These are phyloP conservation scores for Hemitrygon akajei DNA, from an alignment of 2,797 vertebrate genomes.

Conservation along the genomic window DNA sequence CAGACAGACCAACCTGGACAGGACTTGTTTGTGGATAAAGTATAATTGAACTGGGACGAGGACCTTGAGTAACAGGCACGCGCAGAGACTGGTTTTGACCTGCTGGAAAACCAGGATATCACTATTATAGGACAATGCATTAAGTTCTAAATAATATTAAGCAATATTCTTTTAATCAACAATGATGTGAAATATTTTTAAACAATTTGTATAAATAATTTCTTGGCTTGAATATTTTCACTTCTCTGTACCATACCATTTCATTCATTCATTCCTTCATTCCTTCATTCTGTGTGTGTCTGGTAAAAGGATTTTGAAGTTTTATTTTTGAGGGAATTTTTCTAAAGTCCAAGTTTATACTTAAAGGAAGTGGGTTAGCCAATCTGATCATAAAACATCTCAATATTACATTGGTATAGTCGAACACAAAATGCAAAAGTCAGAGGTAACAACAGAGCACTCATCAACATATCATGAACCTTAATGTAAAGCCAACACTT, in stretches of 20 bases:
- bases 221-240: background rate
- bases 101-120: conserved; percentile 42
- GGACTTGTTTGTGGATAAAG: conserved; percentile 55
- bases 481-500: background rate
- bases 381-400: background rate
- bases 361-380: background rate
- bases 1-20: conserved; percentile 48
- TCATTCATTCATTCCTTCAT: background rate
- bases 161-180: background rate
- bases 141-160: background rate
- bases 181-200: background rate
- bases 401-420: background rate
- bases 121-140: background rate
- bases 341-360: background rate
- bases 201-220: background rate
- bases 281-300: no score
- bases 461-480: background rate
- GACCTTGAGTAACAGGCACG: conserved; percentile 50
- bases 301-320: no score
- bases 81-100: conserved; percentile 52
- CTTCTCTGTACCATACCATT: background rate
- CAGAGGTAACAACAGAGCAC: background rate
- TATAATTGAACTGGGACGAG: conserved; percentile 50
- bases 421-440: background rate
- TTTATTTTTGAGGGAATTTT: background rate